Evolutionary conservation across 2,113 vertebrate genomes (phyloP), one percentile per base, ranked within the genome.

Genomic region (Bos indicus): DNA sequence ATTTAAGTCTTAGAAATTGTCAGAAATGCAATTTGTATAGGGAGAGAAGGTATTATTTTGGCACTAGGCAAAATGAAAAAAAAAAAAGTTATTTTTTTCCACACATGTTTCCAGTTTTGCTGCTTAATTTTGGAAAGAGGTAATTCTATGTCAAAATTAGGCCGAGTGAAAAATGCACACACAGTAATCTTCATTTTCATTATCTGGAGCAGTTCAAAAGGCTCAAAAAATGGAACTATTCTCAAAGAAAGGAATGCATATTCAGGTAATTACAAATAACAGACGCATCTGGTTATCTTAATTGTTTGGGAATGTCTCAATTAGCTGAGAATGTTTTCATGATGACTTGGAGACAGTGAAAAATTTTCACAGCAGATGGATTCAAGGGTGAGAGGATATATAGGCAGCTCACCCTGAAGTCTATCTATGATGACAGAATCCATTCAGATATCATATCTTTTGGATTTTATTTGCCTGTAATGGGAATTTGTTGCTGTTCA

Each of bases 181-280:
- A 98, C 97, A 98, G 98, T 99, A 98, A 99, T 99, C 98, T 99
- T 98, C 97, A 98, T 98, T 98, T 97, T 98, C 98, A 98, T 99
- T 99, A 99, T 98, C 98, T 98, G 96, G 95, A 98, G 98, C 91
- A 98, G 99, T 99, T 99, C 98, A 98, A 98, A 99, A 99, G 98
- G 98, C 98, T 98, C 94, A 98, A 98, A 98, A 99, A 98, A 96
- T 94, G 81, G 95, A 98, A 98, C 97, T 98, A 96, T 98, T 99
- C 98, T 98, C 97, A 97, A 98, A 99, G 97, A 99, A 99, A 99
- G 98, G 97, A 98, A 99, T 98, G 98, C 98, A 96, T 98, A 98
- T 99, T 99, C 99, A 99, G 98, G 99, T 99, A 99, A 99, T 99
- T 99, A 99, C 98, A 99, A 99, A 99, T 99, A 99, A 99, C 98